Evolutionary conservation across 2,888 invertebrate genomes (phyloP).

Genomic region (Athalia rosae): DNA sequence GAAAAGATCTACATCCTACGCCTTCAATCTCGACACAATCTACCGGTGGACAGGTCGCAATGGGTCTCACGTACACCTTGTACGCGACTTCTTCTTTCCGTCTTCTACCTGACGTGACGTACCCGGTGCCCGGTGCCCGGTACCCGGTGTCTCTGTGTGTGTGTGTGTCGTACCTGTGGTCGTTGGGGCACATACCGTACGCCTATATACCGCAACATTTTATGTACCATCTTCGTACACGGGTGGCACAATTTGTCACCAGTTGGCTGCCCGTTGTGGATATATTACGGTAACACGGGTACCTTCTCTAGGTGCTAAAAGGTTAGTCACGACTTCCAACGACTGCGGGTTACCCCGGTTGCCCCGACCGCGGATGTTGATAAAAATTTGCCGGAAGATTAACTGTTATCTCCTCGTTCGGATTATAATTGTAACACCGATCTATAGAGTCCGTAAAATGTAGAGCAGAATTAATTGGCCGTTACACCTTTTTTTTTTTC

Average conservation of each 20-base stretch:
- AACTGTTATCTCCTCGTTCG: conserved; percentile 2
- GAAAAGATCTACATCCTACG: background rate
- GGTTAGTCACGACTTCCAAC: conserved; percentile 45
- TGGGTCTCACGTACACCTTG: conserved; percentile 27
- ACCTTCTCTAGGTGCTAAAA: conserved; percentile 42
- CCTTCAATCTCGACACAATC: conserved; percentile 32
- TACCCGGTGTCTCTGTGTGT: no score
- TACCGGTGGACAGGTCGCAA: conserved; percentile 15
- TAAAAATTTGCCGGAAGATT: conserved; percentile 25
- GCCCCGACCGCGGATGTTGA: background rate
- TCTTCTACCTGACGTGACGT: conserved; percentile 12
- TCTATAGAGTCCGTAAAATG: no score
- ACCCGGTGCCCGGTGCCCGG: conserved; percentile 1
- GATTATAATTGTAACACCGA: no score
- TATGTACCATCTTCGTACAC: background rate
- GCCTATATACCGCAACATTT: conserved; percentile 4
- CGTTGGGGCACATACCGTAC: background rate
- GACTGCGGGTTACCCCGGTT: background rate
- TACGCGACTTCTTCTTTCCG: background rate
- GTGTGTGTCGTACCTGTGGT: conserved; percentile 1
- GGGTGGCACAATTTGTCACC: conserved; percentile 58
- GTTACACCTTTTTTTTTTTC: background rate
- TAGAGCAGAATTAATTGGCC: background rate
- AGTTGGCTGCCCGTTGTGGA: conserved; percentile 47
- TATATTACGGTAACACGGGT: conserved; percentile 49